Percentiles rank a stretch among this genome's conserved stretches.
phyloP scores from a whole-genome alignment of 2,888 invertebrate species.

The Sminthurinus aureus region DNA sequence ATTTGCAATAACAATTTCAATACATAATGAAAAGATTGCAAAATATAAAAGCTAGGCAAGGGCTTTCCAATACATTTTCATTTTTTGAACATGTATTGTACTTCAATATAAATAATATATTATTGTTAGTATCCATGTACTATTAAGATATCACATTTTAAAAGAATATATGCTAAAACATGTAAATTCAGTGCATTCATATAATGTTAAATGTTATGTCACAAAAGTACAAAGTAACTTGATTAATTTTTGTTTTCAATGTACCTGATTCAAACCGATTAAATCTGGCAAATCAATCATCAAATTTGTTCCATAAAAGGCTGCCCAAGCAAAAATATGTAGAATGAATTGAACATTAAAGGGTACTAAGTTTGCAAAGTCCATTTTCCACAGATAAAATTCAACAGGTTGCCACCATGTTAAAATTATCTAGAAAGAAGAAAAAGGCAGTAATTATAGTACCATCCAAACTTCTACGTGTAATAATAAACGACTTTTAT shows the following conservation, averaged over 20 bases:
- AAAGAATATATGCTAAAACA: too few relatives aligned
- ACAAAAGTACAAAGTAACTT: too few relatives aligned
- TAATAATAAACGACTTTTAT: neutral
- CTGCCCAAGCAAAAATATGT: conserved; percentile 47
- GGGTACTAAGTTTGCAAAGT: neutral
- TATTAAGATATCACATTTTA: too few relatives aligned
- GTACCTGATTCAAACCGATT: conserved; percentile 52
- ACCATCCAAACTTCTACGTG: neutral
- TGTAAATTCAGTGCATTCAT: too few relatives aligned
- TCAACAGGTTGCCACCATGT: conserved; percentile 41
- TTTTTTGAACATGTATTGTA: too few relatives aligned
- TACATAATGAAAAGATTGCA: too few relatives aligned
- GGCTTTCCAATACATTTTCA: too few relatives aligned
- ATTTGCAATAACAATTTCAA: too few relatives aligned
- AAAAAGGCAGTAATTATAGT: neutral
- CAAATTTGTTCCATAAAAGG: conserved; percentile 48
- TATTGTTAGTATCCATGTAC: too few relatives aligned
- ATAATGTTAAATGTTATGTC: too few relatives aligned
- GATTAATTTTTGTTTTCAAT: neutral
- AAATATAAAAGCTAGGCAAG: too few relatives aligned
- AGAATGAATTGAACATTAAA: conserved; percentile 3
- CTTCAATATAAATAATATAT: too few relatives aligned
- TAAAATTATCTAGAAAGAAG: conserved; percentile 33
- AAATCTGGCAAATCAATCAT: conserved; percentile 55
- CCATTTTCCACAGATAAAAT: conserved; percentile 41